Evolutionary conservation across 2,888 invertebrate genomes (phyloP), one percentile per base, ranked within the genome.

Genomic region (Spodoptera picta): DNA sequence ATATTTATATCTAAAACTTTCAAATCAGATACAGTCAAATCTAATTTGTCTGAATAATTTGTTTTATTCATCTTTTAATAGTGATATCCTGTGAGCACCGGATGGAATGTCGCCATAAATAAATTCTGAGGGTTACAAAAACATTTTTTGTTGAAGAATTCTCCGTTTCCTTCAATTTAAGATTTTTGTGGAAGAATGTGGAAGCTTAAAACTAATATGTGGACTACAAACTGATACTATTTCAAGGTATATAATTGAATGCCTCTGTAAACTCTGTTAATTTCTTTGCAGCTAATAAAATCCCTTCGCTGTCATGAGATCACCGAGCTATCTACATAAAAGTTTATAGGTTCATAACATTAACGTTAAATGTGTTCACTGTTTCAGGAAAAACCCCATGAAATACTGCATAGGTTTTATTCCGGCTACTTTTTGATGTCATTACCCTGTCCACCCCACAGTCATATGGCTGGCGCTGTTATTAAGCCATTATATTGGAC

Each of bases 401-500:
- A 80, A 78, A 75, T 69, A 73, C 67, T 60, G 76, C 71, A 80
- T 80, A 73, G 66, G 77, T 81, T 83, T 85, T 80, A 87, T 87
- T 85, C 84, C 64, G 67, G 65, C 65, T 73, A 76, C 81, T 76
- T 79, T 75, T 81, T 80, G 75, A 80, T 83, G 81, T 82, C 84
- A 86, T 87, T 90, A 86, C 81, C 77, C 82, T 80, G 81, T 80
- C 82, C 79, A 71, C 80, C 81, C 69, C 65, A 72, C 69, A 69
- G 73, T 71, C 70, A 82, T 67, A 83, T 79, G 81, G 79, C 74
- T 68, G 80, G 69, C 80, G 73, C 64, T 73, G 76, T 78, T 79
- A 89, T 89, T 88, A 88, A 78, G 77, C 84, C 76, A 88, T 90
- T 89, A 90, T 75, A 75, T 53, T 71, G 73, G 72, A 70, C 71